Base-by-base conservation (phyloP, 2,797 vertebrate species). In the Spea hammondii region DNA sequence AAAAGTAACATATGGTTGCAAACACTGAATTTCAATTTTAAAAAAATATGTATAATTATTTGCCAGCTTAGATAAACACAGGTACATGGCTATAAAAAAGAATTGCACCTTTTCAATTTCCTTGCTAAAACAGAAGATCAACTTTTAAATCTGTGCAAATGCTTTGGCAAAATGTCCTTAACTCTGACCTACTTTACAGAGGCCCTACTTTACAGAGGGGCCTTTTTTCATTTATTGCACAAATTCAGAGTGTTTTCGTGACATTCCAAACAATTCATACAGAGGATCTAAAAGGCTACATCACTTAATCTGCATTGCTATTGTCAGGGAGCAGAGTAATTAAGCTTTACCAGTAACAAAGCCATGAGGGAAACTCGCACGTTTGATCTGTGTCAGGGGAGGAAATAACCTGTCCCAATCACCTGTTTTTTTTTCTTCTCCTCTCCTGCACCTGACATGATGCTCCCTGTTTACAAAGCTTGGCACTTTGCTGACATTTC, bases 401-500 rank as follows among this genome's bases (percentile, higher is more conserved):
- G 74, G 74, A 67, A 60, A 73, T 70, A 65, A 76, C 79, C 79
- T 80, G 72, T 60, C 48, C 12, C 47, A 11, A 8, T 76, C 79
- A 80, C 79, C 73, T 80, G 79, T 12, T 71, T 32, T 32, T 32
- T 32, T 13, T 70, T 17, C 49, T 68, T 13, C 60, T 17, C 68
- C 62, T 11, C 68, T 76, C 79, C 74, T 76, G 79, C 79, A 80
- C 79, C 74, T 76, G 79, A 80, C 74, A 66, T 60, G 73, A 66
- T 69, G 60, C 79, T 65, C 12, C 46, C 5, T 66, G 76, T 80
- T 76, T 67, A 80, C 79, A 72, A 72, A 66, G 10, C 68, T 76
- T 80, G 69, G 75, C 79, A 80, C 79, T 65, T 62, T 71, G 74
- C 79, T 64, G 79, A 80, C 68, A 66, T 75, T 80, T 80, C 68